These are phyloP conservation scores for Clytia hemisphaerica DNA, from an alignment of 30 jellyfish, hydroid and myxozoan genomes.

Conservation along the genomic window DNA sequence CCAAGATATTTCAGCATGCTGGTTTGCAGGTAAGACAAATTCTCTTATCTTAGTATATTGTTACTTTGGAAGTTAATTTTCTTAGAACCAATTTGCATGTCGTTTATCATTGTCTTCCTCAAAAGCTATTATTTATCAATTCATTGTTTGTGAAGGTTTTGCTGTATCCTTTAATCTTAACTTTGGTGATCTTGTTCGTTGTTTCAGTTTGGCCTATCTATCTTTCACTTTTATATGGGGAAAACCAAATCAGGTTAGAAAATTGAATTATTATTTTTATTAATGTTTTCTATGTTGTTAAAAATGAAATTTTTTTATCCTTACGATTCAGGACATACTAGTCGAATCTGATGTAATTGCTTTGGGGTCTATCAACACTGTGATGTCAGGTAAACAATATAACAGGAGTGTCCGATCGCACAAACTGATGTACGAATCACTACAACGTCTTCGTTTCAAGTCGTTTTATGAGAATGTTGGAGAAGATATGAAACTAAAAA, in stretches of 20 bases:
- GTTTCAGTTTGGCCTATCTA: no score
- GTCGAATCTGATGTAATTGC: constrained; percentile 52
- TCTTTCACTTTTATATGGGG: no score
- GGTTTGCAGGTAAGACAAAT: constrained; percentile 32
- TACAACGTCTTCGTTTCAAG: constrained; percentile 5
- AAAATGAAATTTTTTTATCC: background rate
- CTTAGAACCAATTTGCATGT: no score
- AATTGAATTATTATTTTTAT: background rate
- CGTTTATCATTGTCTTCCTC: no score
- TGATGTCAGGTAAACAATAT: constrained; percentile 30
- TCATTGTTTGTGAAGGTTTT: no score
- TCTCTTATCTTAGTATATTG: no score
- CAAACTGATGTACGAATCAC: constrained; percentile 26
- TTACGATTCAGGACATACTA: constrained; percentile 30
- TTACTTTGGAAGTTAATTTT: no score
- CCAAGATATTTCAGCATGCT: background rate
- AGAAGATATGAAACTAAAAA: background rate
- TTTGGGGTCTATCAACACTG: constrained; percentile 49
- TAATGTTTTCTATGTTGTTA: background rate
- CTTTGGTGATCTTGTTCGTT: no score
- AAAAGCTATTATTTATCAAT: no score
- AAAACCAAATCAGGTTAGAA: no score
- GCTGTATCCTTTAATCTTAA: no score
- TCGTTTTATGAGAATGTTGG: background rate
- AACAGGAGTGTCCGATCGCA: constrained; percentile 39